These are phyloP conservation scores for Cochlearius cochlearius DNA, from an alignment of 2,113 vertebrate species.

Conservation along the genomic window DNA sequence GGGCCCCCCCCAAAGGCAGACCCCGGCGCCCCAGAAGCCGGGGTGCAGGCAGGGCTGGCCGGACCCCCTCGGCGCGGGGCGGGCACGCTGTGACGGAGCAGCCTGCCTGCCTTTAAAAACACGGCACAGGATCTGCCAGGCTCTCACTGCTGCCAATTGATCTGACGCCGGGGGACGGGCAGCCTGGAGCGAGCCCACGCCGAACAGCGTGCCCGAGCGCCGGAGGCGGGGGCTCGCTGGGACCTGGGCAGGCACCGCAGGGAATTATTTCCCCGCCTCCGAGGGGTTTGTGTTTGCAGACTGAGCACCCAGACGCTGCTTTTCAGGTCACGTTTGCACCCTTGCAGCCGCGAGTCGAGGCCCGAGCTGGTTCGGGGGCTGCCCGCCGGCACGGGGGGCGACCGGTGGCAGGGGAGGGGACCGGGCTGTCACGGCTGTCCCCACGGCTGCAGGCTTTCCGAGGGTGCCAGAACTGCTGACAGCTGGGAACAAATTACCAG, in stretches of 20 bases:
- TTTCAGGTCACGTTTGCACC: background rate
- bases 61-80: background rate
- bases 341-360: rapidly evolving
- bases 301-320: background rate
- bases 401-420: background rate
- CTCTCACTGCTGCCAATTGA: background rate
- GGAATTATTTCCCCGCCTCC: too few species aligned
- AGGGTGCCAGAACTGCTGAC: background rate
- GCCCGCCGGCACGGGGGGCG: rapidly evolving
- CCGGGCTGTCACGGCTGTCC: background rate
- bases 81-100: background rate
- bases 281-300: too few species aligned
- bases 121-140: background rate
- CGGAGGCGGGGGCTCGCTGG: background rate
- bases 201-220: background rate
- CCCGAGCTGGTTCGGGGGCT: background rate
- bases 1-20: background rate
- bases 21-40: rapidly evolving
- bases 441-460: background rate
- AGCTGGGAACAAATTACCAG: background rate
- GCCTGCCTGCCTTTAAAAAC: background rate
- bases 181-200: background rate
- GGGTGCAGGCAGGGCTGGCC: background rate
- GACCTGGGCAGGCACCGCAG: background rate
- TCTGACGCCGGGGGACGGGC: background rate